These are phyloP conservation scores for Dolomedes plantarius DNA, from an alignment of 2,888 invertebrate genomes.

Conservation along the genomic window DNA sequence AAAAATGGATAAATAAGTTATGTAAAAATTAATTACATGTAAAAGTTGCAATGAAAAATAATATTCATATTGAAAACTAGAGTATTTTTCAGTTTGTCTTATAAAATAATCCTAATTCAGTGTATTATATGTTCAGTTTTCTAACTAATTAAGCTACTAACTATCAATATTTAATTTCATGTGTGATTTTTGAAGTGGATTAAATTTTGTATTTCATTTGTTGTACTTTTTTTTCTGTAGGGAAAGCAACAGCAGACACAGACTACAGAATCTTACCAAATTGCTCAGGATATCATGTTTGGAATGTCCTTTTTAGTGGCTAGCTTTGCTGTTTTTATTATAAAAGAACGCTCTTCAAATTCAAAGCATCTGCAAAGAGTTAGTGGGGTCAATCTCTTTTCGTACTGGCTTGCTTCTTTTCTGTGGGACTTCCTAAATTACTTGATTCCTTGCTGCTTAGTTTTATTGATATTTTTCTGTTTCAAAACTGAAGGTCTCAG, in stretches of 20 bases:
- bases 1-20: too few relatives aligned
- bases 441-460: slow-evolving; percentile 80
- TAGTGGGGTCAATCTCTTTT: slow-evolving; percentile 82
- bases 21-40: too few relatives aligned
- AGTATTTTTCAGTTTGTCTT: too few relatives aligned
- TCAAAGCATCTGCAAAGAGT: slow-evolving; percentile 85
- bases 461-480: slow-evolving; percentile 81
- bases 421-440: slow-evolving; percentile 84
- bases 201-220: too few relatives aligned
- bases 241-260: slow-evolving; percentile 58
- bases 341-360: slow-evolving; percentile 83
- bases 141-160: too few relatives aligned
- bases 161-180: too few relatives aligned
- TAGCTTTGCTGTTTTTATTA: slow-evolving; percentile 79
- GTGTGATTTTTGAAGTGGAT: too few relatives aligned
- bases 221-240: slow-evolving; percentile 18
- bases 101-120: too few relatives aligned
- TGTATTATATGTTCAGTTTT: too few relatives aligned
- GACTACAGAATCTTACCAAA: slow-evolving; percentile 62
- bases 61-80: too few relatives aligned
- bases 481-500: slow-evolving; percentile 83
- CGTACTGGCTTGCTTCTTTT: slow-evolving; percentile 84
- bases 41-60: too few relatives aligned
- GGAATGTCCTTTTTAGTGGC: slow-evolving; percentile 79
- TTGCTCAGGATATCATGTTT: slow-evolving; percentile 81